These are phyloP conservation scores for Notiomystis cincta DNA, from an alignment of 2,113 vertebrate genomes.

Conservation along the genomic window DNA sequence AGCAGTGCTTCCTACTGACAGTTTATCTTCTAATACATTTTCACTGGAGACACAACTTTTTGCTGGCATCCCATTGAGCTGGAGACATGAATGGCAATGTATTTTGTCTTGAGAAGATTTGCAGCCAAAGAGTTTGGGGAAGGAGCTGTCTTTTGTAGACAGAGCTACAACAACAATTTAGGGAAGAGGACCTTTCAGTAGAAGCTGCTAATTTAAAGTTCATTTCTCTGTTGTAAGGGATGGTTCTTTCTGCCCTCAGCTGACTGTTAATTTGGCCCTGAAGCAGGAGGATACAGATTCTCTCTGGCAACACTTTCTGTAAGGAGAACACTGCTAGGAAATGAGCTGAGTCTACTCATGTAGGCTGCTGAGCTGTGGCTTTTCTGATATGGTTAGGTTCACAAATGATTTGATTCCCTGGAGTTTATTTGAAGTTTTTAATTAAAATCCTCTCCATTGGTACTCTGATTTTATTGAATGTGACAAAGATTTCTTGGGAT, in stretches of 20 bases:
- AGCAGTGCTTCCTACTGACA: not conserved
- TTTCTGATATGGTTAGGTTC: slow-evolving; percentile 55
- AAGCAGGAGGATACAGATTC: not conserved
- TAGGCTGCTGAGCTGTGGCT: not conserved
- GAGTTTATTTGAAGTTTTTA: slow-evolving; percentile 35
- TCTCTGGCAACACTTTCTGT: not conserved
- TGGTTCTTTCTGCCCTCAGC: not conserved
- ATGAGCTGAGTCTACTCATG: not conserved
- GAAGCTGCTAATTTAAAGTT: not conserved
- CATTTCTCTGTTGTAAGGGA: not conserved
- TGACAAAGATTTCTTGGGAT: slow-evolving; percentile 53
- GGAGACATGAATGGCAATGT: not conserved
- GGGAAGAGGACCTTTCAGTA: not conserved
- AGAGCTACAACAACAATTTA: not conserved
- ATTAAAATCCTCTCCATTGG: slow-evolving; percentile 38
- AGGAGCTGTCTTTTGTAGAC: not conserved
- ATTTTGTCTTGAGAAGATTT: not conserved
- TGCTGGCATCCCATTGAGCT: not conserved
- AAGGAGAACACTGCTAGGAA: not conserved
- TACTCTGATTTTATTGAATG: slow-evolving; percentile 44
- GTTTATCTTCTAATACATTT: not conserved
- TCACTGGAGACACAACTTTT: not conserved
- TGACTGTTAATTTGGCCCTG: not conserved
- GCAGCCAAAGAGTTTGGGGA: not conserved
- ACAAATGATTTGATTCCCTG: slow-evolving; percentile 55